Evolutionary conservation across 2,113 vertebrate species (phyloP).

Genomic region (Uropsilus gracilis): DNA sequence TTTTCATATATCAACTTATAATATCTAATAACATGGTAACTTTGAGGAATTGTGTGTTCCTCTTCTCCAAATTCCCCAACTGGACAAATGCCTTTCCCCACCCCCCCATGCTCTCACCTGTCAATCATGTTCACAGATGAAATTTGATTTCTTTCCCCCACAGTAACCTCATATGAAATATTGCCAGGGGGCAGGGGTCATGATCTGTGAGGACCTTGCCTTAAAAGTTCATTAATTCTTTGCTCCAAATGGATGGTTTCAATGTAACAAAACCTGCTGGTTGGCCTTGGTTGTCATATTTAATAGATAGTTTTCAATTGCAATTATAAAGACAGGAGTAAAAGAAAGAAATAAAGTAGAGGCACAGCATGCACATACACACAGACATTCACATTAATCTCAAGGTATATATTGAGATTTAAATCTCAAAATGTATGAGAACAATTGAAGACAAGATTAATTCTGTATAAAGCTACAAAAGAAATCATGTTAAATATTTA

Average conservation of each 20-base stretch:
- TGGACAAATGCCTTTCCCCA: constrained; percentile 86
- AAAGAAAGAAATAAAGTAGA: not conserved
- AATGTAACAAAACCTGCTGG: constrained; percentile 64
- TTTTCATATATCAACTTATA: constrained; percentile 85
- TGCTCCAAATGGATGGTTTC: constrained; percentile 78
- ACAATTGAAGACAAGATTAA: constrained; percentile 26
- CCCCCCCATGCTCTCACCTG: constrained; percentile 83
- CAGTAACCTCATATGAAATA: constrained; percentile 89
- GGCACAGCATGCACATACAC: not conserved
- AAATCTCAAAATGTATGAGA: not conserved
- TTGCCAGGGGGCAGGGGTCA: constrained; percentile 86
- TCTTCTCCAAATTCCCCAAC: constrained; percentile 90
- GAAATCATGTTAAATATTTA: constrained; percentile 28
- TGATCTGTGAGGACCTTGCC: constrained; percentile 82
- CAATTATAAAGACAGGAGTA: constrained; percentile 15
- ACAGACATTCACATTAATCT: not conserved
- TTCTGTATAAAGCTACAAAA: constrained; percentile 33
- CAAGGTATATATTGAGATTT: not conserved
- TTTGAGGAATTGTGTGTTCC: constrained; percentile 87
- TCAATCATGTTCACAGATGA: constrained; percentile 87
- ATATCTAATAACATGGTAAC: constrained; percentile 85
- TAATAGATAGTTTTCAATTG: constrained; percentile 39
- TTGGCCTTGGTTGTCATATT: constrained; percentile 6
- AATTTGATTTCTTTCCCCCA: constrained; percentile 90
- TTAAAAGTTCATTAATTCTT: constrained; percentile 87